A percentile compares a stretch with the other conserved stretches of the same genome.
Conservation (phyloP, 2,797 vertebrate species). For the Helostoma temminkii region DNA sequence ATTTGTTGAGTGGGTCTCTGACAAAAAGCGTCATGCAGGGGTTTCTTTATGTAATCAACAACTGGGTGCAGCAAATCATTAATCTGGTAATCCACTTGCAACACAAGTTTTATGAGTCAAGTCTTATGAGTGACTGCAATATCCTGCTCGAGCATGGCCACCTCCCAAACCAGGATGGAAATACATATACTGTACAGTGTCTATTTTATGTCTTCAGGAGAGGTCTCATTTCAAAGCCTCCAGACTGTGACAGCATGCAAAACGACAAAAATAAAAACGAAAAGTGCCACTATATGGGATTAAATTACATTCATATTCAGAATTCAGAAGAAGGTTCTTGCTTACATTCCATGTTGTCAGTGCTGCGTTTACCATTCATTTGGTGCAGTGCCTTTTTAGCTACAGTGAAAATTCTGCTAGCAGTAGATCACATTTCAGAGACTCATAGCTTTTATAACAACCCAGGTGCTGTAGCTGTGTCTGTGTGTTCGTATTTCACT, state of each 20-base stretch:
- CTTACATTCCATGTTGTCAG: not conserved
- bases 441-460: too few relatives aligned
- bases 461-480: not conserved
- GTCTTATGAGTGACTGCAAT: not conserved
- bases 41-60: conserved; percentile 2
- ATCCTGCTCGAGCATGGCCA: not conserved
- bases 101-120: too few relatives aligned
- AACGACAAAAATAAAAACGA: not conserved
- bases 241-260: not conserved
- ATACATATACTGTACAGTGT: not conserved
- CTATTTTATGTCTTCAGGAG: not conserved
- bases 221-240: not conserved
- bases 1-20: conserved; percentile 21
- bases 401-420: not conserved
- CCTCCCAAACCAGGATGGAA: conserved; percentile 2
- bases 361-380: not conserved
- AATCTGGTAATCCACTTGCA: not conserved
- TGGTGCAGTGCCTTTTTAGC: not conserved
- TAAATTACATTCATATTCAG: too few relatives aligned
- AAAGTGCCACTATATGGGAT: not conserved
- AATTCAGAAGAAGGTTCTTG: too few relatives aligned
- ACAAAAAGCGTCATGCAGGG: conserved; percentile 51
- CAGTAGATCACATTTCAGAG: too few relatives aligned
- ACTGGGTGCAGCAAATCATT: conserved; percentile 12
- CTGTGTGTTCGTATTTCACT: too few relatives aligned